phyloP scores from a whole-genome alignment of 2,113 vertebrate genomes.

The Halichoerus grypus region DNA sequence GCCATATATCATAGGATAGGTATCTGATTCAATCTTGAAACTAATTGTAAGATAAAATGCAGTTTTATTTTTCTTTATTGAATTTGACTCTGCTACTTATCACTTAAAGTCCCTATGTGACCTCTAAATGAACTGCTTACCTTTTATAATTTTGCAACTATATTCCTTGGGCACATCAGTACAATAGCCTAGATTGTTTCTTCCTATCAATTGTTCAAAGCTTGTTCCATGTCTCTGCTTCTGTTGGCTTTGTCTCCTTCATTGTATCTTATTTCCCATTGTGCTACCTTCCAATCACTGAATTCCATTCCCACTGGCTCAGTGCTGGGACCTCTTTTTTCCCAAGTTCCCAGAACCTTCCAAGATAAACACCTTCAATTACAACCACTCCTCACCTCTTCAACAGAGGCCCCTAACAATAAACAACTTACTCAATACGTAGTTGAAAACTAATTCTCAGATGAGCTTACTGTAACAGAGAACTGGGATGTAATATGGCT shows the following conservation, averaged over 20 bases:
- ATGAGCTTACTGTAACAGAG: background rate
- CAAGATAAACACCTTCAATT: conserved; percentile 63
- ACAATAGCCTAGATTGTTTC: background rate
- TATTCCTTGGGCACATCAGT: background rate
- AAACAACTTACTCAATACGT: conserved; percentile 54
- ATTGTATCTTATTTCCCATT: conserved; percentile 65
- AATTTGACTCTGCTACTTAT: background rate
- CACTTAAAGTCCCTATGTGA: background rate
- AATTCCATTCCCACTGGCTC: conserved; percentile 39
- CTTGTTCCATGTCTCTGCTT: conserved; percentile 4
- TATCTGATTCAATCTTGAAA: conserved; percentile 30
- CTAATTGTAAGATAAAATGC: background rate
- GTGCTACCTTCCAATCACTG: background rate
- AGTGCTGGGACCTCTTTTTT: background rate
- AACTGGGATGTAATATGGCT: background rate
- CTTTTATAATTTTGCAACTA: conserved; percentile 4
- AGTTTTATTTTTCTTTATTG: background rate
- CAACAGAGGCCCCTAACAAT: conserved; percentile 73
- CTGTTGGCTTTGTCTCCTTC: conserved; percentile 42
- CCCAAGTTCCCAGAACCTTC: conserved; percentile 38
- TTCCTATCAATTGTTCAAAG: conserved; percentile 22
- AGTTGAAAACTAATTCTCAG: conserved; percentile 51
- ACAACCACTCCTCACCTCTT: conserved; percentile 34
- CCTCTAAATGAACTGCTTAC: background rate
- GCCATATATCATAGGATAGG: background rate